Conservation (phyloP, 1,140 invertebrate genomes). For the Drosophila sucinea region DNA sequence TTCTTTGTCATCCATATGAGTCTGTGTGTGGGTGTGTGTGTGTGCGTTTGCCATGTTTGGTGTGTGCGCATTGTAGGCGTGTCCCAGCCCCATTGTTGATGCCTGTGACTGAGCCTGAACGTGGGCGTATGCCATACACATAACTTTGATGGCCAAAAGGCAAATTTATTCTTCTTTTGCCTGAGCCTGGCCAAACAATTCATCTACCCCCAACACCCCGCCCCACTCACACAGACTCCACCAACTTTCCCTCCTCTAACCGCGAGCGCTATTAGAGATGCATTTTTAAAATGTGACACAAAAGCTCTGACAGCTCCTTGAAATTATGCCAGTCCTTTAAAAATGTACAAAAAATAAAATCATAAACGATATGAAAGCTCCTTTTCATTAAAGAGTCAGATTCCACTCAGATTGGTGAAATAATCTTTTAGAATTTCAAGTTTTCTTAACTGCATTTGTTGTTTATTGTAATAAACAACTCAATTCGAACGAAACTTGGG, state of each 20-base stretch:
- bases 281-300: conserved; percentile 13
- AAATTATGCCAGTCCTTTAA: conserved; percentile 10
- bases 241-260: not conserved
- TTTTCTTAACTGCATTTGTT: no score
- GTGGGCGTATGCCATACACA: conserved; percentile 27
- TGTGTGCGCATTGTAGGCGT: conserved; percentile 38
- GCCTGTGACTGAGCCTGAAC: conserved; percentile 28
- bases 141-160: conserved; percentile 70
- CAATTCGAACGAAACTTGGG: no score
- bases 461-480: no score
- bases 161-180: conserved; percentile 58
- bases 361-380: no score
- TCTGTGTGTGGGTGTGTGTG: conserved; percentile 16
- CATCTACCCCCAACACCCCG: not conserved
- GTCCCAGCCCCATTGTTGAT: conserved; percentile 54
- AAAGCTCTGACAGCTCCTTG: conserved; percentile 8
- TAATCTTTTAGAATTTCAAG: no score
- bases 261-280: conserved; percentile 1
- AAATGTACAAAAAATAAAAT: not conserved
- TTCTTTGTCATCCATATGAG: conserved; percentile 27
- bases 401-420: no score
- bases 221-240: not conserved
- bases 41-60: conserved; percentile 19
- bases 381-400: no score
- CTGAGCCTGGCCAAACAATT: conserved; percentile 11